These are phyloP conservation scores for Eretmocerus hayati DNA, from an alignment of 2,888 invertebrate species.

Conservation along the genomic window DNA sequence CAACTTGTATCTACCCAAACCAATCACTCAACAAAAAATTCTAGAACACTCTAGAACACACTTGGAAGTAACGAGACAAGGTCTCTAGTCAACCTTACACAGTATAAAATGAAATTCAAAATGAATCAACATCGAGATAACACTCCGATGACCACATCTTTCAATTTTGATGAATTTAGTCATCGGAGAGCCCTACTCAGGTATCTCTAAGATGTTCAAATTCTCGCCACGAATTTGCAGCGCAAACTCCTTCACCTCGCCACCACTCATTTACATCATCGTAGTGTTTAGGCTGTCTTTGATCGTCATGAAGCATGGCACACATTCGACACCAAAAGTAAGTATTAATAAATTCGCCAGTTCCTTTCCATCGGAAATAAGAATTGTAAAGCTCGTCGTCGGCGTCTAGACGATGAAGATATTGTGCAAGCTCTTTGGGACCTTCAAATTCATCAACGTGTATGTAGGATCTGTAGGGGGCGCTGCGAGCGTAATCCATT, in stretches of 20 bases:
- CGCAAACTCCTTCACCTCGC: conserved; percentile 75
- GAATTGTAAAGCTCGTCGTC: conserved; percentile 89
- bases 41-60: no score
- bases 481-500: conserved; percentile 80
- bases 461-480: conserved; percentile 87
- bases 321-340: conserved; percentile 90
- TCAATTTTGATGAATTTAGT: no score
- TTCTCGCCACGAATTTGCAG: conserved; percentile 63
- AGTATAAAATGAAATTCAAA: no score
- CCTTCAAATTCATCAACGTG: conserved; percentile 93
- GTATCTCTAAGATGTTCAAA: conserved; percentile 26
- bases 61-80: no score
- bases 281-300: conserved; percentile 57
- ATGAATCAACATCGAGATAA: no score
- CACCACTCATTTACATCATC: conserved; percentile 89
- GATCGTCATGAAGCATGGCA: conserved; percentile 70
- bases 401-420: conserved; percentile 74
- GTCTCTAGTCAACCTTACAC: no score
- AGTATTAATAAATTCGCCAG: conserved; percentile 93
- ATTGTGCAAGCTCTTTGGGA: conserved; percentile 79
- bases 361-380: conserved; percentile 91
- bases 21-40: no score
- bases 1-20: no score
- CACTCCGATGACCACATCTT: no score
- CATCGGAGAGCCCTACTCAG: conserved; percentile 11